A percentile compares a stretch with the other conserved stretches of the same genome.
Evolutionary conservation across 2,797 vertebrate species (phyloP).

Genomic region (Kryptolebias ocellatus): DNA sequence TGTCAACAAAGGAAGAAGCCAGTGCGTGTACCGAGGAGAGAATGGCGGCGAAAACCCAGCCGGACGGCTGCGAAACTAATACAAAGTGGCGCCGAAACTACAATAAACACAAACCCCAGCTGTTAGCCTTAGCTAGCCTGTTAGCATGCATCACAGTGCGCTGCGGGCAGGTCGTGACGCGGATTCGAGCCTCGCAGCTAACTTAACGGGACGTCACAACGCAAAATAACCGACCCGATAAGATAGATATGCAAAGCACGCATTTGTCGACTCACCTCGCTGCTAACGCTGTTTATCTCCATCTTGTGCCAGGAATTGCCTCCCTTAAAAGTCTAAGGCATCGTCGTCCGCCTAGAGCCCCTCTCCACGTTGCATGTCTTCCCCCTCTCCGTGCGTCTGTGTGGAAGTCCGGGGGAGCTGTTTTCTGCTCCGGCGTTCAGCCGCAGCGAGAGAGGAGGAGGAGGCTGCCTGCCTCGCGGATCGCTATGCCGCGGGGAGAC

Average conservation of each 20-base stretch:
- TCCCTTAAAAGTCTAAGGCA: slow-evolving; percentile 82
- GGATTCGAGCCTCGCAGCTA: slow-evolving; percentile 43
- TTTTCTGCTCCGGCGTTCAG: slow-evolving; percentile 56
- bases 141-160: slow-evolving; percentile 76
- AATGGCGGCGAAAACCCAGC: background rate
- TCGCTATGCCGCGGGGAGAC: slow-evolving; percentile 7
- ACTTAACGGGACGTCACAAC: slow-evolving; percentile 46
- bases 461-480: slow-evolving; percentile 33
- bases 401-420: slow-evolving; percentile 64
- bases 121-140: slow-evolving; percentile 73
- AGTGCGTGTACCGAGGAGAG: rapidly evolving
- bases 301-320: slow-evolving; percentile 89
- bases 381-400: slow-evolving; percentile 25
- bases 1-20: background rate
- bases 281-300: slow-evolving; percentile 88
- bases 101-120: slow-evolving; percentile 74
- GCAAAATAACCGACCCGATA: background rate
- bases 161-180: slow-evolving; percentile 74
- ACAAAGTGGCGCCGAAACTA: slow-evolving; percentile 49
- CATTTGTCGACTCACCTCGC: slow-evolving; percentile 77
- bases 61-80: slow-evolving; percentile 1
- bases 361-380: slow-evolving; percentile 79
- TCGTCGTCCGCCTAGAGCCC: slow-evolving; percentile 82
- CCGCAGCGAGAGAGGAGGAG: slow-evolving; percentile 10
- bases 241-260: slow-evolving; percentile 17